Evolutionary conservation across 2,888 invertebrate genomes (phyloP), one percentile per base, ranked within the genome.

Genomic region (Platycnemis pennipes): DNA sequence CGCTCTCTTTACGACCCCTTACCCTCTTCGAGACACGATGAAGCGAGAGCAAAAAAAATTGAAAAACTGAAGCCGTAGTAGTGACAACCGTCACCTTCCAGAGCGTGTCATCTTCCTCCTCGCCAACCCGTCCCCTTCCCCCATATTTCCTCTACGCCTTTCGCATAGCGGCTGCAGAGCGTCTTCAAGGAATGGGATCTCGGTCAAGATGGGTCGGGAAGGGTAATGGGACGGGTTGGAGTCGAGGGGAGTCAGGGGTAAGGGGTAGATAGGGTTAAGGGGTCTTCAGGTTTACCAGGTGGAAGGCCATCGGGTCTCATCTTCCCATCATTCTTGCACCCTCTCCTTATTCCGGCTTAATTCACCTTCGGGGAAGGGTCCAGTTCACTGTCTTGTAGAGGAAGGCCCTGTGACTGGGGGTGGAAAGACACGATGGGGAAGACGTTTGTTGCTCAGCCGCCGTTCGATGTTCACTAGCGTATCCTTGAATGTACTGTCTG

Each of bases 141-240:
- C 77, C 13, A 22, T 37, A 3, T 37, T 5, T 63, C 63, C 37
- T 77, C 77, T 37, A 22, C 77, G 2, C 77, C 13, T 63, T 26
- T n/a, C 63, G 63, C 63, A 26, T 77, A 77, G 77, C 77, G 77
- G 77, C 77, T 77, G 77, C 77, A 37, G 8, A 77, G 77, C 77
- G 77, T 77, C 77, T 77, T 77, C 13, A 37, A 77, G 77, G 77
- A 77, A 77, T 37, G 13, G 31, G 77, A 37, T 77, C 63, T 63
- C 22, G 8, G 56, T 56, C n/a, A n/a, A n/a, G n/a, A n/a, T n/a
- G n/a, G n/a, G n/a, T 56, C 22, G 56, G 56, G 56, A 56, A 56
- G 56, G 56, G 63, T 22, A 7, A 8, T 2, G 3, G 26, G 63
- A n/a, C n/a, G 22, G 63, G n/a, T 26, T 63, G 63, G 26, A 7